Percentiles rank a stretch among this genome's conserved stretches.
Conservation (phyloP, 2,113 vertebrate genomes). For the Hyla sarda region DNA sequence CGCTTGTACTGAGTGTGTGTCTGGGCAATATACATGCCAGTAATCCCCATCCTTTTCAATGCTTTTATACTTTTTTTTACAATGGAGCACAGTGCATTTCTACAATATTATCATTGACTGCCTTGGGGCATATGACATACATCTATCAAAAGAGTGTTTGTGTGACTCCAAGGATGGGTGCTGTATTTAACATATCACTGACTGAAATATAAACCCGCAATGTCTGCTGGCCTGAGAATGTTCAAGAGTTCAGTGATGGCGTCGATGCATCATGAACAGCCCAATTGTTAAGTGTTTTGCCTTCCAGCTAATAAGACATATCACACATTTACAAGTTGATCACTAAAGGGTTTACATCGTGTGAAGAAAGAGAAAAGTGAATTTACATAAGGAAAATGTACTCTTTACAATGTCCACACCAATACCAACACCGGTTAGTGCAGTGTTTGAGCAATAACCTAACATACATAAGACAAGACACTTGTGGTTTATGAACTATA, state of each 20-base stretch:
- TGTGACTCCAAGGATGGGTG: constrained; percentile 57
- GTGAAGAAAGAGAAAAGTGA: constrained; percentile 10
- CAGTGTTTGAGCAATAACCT: background rate
- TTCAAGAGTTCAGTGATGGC: constrained; percentile 49
- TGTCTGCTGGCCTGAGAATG: constrained; percentile 55
- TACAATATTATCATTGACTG: constrained; percentile 61
- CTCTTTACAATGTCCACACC: background rate
- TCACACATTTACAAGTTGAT: constrained; percentile 31
- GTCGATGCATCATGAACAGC: constrained; percentile 32
- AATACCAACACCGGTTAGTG: background rate
- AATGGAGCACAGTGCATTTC: constrained; percentile 59
- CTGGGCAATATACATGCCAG: constrained; percentile 59
- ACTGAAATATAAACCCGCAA: constrained; percentile 59
- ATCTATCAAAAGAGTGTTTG: constrained; percentile 60
- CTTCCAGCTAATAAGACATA: constrained; percentile 45
- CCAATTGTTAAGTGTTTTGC: constrained; percentile 57
- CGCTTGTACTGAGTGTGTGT: constrained; percentile 55
- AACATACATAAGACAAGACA: background rate
- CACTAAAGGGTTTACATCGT: constrained; percentile 37
- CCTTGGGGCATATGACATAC: constrained; percentile 58
- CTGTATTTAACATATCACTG: constrained; percentile 59
- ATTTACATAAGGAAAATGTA: background rate
- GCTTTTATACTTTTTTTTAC: constrained; percentile 60
- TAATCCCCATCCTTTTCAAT: constrained; percentile 58
- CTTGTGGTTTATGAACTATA: background rate